These are phyloP conservation scores for Oscheius sp. DNA, from an alignment of 1,140 invertebrate species.

Conservation along the genomic window DNA sequence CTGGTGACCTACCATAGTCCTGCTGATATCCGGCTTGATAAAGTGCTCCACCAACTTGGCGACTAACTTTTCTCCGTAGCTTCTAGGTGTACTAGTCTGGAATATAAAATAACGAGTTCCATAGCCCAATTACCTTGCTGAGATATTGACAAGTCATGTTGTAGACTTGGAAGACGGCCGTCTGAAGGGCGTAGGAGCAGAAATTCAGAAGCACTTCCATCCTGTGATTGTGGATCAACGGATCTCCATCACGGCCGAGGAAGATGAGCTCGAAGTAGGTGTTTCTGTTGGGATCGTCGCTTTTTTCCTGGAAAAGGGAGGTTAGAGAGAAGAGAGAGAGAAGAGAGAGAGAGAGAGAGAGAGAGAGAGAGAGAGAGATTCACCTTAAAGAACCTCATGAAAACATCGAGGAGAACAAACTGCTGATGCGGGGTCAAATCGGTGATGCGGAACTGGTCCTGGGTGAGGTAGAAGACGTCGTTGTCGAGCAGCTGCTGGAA, in stretches of 20 bases:
- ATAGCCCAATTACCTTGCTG: not conserved
- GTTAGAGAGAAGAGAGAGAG: not conserved
- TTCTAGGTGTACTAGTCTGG: not conserved
- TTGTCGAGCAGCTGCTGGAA: constrained; percentile 21
- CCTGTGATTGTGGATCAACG: constrained; percentile 14
- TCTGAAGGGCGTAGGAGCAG: constrained; percentile 16
- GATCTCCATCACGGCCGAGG: constrained; percentile 15
- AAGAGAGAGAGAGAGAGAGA: no score
- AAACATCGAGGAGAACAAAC: constrained; percentile 4
- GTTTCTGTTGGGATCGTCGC: constrained; percentile 23
- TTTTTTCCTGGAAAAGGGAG: constrained; percentile 11
- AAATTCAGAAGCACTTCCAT: constrained; percentile 26
- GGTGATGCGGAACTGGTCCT: constrained; percentile 5
- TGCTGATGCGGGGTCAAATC: constrained; percentile 21
- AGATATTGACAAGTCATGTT: constrained; percentile 3
- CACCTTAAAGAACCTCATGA: constrained; percentile 21
- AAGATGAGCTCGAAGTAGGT: constrained; percentile 32
- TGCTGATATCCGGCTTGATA: constrained; percentile 1
- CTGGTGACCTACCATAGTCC: not conserved
- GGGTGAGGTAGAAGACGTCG: constrained; percentile 20
- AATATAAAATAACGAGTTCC: not conserved
- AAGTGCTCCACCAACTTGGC: constrained; percentile 27
- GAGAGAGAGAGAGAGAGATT: no score
- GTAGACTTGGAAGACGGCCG: constrained; percentile 20
- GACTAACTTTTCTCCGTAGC: constrained; percentile 17